Base-by-base conservation (phyloP, 1,140 invertebrate genomes). In the Mesaphorura yosii region DNA sequence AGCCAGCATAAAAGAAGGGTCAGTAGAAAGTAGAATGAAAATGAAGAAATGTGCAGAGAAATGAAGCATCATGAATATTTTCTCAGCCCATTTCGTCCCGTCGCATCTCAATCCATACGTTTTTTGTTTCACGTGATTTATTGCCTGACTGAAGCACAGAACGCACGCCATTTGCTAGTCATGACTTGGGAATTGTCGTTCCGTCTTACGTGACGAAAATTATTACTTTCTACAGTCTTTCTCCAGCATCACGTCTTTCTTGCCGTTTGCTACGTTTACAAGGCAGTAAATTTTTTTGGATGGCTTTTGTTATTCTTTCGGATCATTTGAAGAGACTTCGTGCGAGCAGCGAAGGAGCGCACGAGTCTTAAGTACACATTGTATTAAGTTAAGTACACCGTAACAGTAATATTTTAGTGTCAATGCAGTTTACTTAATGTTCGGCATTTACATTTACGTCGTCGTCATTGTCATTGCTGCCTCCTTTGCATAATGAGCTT, bases 151-250 rank as follows among this genome's bases (percentile, higher is more conserved):
- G n/a, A n/a, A n/a, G n/a, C n/a, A n/a, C 40, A 56, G 50, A 59
- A 59, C 55, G 55, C 52, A 56, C 50, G 48, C 19, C 49, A 55
- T 59, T 59, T 56, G 47, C 48, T 59, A 59, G 58, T 59, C 58
- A 59, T 59, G 58, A 53, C 53, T 59, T 59, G 58, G 58, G 58
- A 59, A 59, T 59, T 51, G 44, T 46, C 41, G 37, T 27, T 19
- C 44, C 28, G 37, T 7, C 29, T 29, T 59, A 59, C 58, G 58
- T 59, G 58, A 59, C 46, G 45, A 59, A 59, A 59, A 55, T 59
- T 55, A 59, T 55, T 45, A n/a, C n/a, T n/a, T n/a, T n/a, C n/a
- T n/a, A n/a, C 49, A 48, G 46, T 29, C 38, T 28, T 37, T 50
- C 47, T 34, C 31, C 45, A 48, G 48, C 31, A 19, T 19, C 6